These are phyloP conservation scores for Gambusia affinis DNA, from an alignment of 2,113 vertebrate genomes.

Conservation along the genomic window DNA sequence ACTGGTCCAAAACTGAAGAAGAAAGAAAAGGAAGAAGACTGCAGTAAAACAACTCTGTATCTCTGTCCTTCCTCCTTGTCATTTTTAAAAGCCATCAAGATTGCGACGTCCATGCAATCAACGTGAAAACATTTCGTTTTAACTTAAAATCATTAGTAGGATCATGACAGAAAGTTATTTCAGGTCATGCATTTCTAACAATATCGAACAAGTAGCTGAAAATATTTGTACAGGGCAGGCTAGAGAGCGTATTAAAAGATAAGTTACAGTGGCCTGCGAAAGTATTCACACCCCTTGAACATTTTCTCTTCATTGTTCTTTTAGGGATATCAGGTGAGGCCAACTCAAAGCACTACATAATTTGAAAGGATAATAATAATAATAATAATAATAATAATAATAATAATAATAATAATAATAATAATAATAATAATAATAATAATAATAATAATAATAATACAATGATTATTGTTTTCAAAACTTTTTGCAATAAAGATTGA, in stretches of 20 bases:
- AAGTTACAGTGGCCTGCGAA: background rate
- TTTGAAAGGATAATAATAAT: background rate
- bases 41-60: constrained; percentile 13
- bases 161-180: constrained; percentile 19
- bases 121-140: background rate
- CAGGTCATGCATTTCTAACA: constrained; percentile 34
- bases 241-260: background rate
- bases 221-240: background rate
- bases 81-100: constrained; percentile 9
- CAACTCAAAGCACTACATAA: background rate
- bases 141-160: background rate
- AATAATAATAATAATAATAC: no score
- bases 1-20: constrained; percentile 92
- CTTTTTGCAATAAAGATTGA: background rate
- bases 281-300: background rate
- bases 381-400: no score
- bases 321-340: background rate
- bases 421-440: no score
- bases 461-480: background rate
- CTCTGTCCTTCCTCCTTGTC: constrained; percentile 12
- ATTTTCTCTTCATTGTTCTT: background rate
- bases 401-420: no score
- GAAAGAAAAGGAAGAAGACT: constrained; percentile 15
- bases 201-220: constrained; percentile 20
- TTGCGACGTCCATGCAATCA: background rate